Base-by-base conservation (phyloP, 1,140 invertebrate species). In the Tetragnatha versicolor region DNA sequence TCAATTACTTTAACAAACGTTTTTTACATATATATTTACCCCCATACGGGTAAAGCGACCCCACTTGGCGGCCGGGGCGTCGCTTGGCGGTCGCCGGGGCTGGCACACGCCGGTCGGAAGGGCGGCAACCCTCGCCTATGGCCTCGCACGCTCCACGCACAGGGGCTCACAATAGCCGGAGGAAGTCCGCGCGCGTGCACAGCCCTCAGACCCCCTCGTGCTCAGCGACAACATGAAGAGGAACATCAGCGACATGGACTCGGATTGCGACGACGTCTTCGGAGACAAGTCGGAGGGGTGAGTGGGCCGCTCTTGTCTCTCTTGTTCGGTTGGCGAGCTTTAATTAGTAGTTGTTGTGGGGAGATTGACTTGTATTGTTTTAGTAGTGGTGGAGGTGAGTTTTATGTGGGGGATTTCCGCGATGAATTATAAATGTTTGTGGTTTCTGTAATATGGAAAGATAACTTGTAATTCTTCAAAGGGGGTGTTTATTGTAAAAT, bases 271-370 rank as follows among this genome's bases (percentile, higher is more conserved):
- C 80, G 84, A 84, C 80, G 84, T 83, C 27, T 86, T 85, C 68
- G 86, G 85, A 49, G 87, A 88, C 17, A 78, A 82, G 53, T 83
- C 86, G 4, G 86, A 86, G 80, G 86, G 86, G 86, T 87, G 83
- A 85, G 86, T 85, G 42, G 45, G n/a, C 20, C 14, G n/a, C 0
- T 39, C 22, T 27, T 49, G 14, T 12, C 35, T 70, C 20, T 5
- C n/a, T 4, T 12, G 27, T 69, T 63, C 14, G 10, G 27, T 17
- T 1, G 31, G 27, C n/a, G 3, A 31, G n/a, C 7, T 9, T 33
- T 25, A 9, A 14, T 58, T 25, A 25, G 31, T 9, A 27, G n/a
- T 27, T 33, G n/a, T 7, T 14, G n/a, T 27, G 22, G 7, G 7
- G 7, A 9, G 14, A 9, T 58, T 9, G n/a, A n/a, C n/a, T 33